phyloP scores from a whole-genome alignment of 1,140 invertebrate genomes.

The Euwallacea fornicatus region DNA sequence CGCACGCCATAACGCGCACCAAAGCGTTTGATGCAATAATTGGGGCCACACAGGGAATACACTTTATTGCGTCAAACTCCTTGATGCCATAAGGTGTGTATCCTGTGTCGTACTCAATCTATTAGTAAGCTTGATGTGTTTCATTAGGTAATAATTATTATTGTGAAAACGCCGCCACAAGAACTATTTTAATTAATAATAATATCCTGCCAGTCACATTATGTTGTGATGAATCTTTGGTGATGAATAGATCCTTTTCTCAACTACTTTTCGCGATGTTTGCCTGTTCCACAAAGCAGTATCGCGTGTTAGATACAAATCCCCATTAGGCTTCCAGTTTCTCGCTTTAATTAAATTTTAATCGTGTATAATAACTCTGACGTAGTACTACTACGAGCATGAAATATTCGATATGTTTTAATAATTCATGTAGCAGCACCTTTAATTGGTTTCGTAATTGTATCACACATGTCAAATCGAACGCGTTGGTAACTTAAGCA shows the following conservation, averaged over 20 bases:
- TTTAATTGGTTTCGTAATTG: slow-evolving; percentile 7
- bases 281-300: slow-evolving; percentile 1
- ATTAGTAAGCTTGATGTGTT: no score
- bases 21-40: no score
- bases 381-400: neutral
- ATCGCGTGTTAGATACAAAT: slow-evolving; percentile 10
- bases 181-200: no score
- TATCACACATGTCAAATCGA: slow-evolving; percentile 2
- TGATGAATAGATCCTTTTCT: neutral
- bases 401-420: slow-evolving; percentile 8
- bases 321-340: slow-evolving; percentile 17
- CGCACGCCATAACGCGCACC: no score
- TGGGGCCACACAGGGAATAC: no score
- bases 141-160: no score
- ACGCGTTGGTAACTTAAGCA: neutral
- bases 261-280: neutral
- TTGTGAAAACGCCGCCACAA: no score
- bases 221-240: no score
- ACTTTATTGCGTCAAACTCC: no score
- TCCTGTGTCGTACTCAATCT: no score
- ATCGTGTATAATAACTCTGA: slow-evolving; percentile 12
- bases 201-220: no score
- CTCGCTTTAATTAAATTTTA: slow-evolving; percentile 16
- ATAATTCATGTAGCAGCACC: slow-evolving; percentile 5
- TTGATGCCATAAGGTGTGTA: no score